Percentiles rank a stretch among this genome's conserved stretches.
Evolutionary conservation across 2,797 vertebrate genomes (phyloP).

Genomic region (Acanthis flammea): DNA sequence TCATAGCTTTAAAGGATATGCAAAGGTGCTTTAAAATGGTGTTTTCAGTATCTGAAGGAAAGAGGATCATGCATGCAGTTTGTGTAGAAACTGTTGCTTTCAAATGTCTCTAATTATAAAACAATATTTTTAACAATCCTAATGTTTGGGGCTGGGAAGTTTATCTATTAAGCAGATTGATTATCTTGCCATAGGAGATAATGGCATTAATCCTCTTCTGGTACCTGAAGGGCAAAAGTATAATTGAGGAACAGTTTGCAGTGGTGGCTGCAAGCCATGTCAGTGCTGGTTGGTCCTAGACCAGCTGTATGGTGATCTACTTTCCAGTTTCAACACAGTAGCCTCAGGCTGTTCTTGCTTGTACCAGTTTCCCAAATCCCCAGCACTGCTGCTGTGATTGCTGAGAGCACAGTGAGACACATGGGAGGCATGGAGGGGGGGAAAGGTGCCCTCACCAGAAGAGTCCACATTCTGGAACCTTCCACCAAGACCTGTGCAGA

Average conservation of each 20-base stretch:
- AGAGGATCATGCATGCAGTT: neutral
- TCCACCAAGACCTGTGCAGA: neutral
- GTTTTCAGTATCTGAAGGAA: neutral
- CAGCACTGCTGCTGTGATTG: neutral
- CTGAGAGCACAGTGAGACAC: neutral
- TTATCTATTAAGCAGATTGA: neutral
- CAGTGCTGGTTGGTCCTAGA: neutral
- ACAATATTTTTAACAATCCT: neutral
- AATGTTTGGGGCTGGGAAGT: neutral
- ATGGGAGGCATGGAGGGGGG: neutral
- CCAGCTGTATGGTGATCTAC: slow-evolving; percentile 1
- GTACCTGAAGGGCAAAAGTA: neutral
- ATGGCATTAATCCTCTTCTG: neutral
- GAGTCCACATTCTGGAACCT: neutral
- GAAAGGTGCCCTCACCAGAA: neutral
- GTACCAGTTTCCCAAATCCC: neutral
- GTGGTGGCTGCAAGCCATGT: neutral
- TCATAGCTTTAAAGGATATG: neutral
- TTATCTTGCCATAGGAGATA: neutral
- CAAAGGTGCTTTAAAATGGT: neutral
- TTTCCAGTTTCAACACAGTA: neutral
- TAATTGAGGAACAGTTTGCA: slow-evolving; percentile 4
- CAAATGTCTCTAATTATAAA: neutral
- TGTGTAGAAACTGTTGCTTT: neutral
- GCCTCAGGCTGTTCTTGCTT: slow-evolving; percentile 8